Base-by-base conservation (phyloP, 2,888 invertebrate genomes). In the Folsomia candida region DNA sequence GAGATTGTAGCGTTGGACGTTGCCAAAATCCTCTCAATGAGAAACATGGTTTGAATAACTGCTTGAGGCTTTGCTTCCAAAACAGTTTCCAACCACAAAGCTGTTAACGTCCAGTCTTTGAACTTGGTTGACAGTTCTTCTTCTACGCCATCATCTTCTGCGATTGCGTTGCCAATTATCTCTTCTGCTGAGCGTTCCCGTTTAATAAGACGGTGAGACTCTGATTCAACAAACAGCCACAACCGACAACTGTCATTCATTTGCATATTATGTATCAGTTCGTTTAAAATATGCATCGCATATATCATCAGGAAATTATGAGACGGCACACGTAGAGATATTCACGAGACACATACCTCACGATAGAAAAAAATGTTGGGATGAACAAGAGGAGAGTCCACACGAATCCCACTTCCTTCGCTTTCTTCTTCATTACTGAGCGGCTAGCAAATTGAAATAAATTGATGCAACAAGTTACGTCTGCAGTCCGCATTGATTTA, bases 31-130 rank as follows among this genome's bases (percentile, higher is more conserved):
- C 27, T 27, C 37, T 62, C 62, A 11, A 62, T 11, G 4, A 64
- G 26, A 51, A 64, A 64, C 20, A 64, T 20, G 2, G 25, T 64
- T 25, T 64, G 64, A 4, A 64, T 4, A 4, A 64, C 22, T 37
- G 64, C 64, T 25, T 64, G 64, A 6, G 64, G 64, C 37, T 64
- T 64, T 20, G 64, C 14, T 25, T 64, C 64, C 4, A 64, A 25
- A 3, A 64, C 64, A 2, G 64, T 64, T 25, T 64, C 64, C 2
- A 51, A 14, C 64, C 64, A 64, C 11, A 64, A 37, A 28, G 51
- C 64, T 51, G 47, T 64, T 29, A 51, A 9, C 6, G 64, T 25
- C 51, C 26, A 51, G 25, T 64, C 64, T 20, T 64, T 47, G 3
- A 51, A 64, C 20, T 62, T 62, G 20, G 25, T 24, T n/a, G 4